Conservation (phyloP, 2,797 vertebrate species). For the Huso huso region DNA sequence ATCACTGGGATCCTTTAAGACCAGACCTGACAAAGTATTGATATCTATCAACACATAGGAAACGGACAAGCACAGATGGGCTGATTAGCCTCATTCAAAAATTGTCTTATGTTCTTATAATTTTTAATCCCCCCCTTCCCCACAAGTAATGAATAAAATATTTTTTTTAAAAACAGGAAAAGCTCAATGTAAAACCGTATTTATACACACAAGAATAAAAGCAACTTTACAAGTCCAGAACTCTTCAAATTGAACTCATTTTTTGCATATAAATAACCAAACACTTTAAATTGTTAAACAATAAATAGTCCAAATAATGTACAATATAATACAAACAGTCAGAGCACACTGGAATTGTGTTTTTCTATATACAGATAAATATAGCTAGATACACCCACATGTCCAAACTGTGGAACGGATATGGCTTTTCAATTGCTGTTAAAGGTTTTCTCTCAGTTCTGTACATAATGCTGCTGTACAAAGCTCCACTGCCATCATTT, state of each 20-base stretch:
- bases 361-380: constrained; percentile 45
- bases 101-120: too few relatives aligned
- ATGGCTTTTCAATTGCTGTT: background rate
- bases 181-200: constrained; percentile 47
- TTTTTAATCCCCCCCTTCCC: too few relatives aligned
- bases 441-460: constrained; percentile 5
- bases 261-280: constrained; percentile 80
- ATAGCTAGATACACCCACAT: constrained; percentile 56
- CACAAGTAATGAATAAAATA: background rate
- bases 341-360: constrained; percentile 74
- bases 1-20: too few relatives aligned
- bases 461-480: constrained; percentile 2
- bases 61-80: too few relatives aligned
- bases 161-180: constrained; percentile 3
- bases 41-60: too few relatives aligned
- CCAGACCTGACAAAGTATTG: too few relatives aligned
- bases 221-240: constrained; percentile 79
- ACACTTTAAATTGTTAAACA: constrained; percentile 71
- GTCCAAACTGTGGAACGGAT: constrained; percentile 29
- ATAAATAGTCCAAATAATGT: constrained; percentile 96
- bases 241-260: constrained; percentile 69
- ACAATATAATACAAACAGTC: constrained; percentile 91
- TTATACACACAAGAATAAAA: constrained; percentile 85
- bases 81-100: too few relatives aligned
- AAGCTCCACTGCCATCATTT: background rate